Conservation (phyloP, 2,113 vertebrate genomes). For the Lepidothrix coronata region DNA sequence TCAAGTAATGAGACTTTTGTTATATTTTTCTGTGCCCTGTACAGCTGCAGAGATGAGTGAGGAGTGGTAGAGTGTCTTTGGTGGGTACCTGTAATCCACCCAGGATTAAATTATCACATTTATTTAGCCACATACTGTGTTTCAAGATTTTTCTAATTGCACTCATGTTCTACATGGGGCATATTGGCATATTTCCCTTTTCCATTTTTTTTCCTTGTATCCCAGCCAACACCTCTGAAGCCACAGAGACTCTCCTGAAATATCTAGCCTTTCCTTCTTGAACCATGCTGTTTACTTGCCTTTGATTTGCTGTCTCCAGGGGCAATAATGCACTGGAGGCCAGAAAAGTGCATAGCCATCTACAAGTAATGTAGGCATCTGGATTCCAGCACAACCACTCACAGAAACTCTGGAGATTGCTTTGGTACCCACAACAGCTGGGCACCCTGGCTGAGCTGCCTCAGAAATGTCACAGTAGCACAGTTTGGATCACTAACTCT, state of each 20-base stretch:
- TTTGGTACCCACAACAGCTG: background rate
- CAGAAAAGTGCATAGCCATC: background rate
- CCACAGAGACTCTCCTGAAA: background rate
- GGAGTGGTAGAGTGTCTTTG: background rate
- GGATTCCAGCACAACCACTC: background rate
- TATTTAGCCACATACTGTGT: background rate
- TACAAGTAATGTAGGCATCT: no score
- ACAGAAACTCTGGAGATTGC: background rate
- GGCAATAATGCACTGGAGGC: background rate
- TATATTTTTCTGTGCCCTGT: background rate
- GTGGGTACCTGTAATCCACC: background rate
- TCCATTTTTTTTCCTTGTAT: background rate
- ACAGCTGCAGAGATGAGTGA: background rate
- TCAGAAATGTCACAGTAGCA: background rate
- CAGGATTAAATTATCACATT: background rate
- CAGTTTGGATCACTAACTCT: background rate
- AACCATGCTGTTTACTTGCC: background rate
- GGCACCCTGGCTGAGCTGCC: background rate
- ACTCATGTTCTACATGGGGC: background rate
- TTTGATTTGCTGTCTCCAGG: background rate
- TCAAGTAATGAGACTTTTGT: background rate
- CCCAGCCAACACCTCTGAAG: background rate
- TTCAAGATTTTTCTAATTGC: background rate
- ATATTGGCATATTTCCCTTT: background rate
- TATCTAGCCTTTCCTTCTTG: background rate